Evolutionary conservation across 2,888 invertebrate genomes (phyloP), one percentile per base, ranked within the genome.

Genomic region (Prenolepis imparis): DNA sequence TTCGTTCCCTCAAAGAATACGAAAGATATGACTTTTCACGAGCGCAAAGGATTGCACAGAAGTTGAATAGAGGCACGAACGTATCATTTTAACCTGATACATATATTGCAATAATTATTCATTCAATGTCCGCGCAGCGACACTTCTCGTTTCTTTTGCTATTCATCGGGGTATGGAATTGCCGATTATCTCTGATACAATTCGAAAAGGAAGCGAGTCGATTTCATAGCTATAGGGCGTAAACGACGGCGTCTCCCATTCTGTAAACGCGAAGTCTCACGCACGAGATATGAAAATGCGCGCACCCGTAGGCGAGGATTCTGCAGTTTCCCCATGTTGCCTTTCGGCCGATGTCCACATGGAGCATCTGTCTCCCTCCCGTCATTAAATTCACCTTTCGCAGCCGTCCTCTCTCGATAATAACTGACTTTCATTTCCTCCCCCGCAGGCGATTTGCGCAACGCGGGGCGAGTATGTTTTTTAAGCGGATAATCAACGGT

Each of bases 371-470:
- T 84, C 80, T 83, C 63, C 32, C 59, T 39, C 48, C 36, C 36
- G 12, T 68, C 66, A 87, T 90, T 87, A 84, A 84, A 87, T 82
- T 86, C 85, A 87, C 84, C 87, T 86, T 72, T 87, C 86, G 89
- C 86, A 82, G 55, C 85, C 86, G 80, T 28, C 15, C 86, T 87
- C 86, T 84, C 84, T 74, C 83, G 85, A 88, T 90, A 89, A 87
- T 90, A 86, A 90, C 87, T 82, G 82, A 90, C 90, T 90, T 90
- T 90, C 89, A 86, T 89, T 90, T 89, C 89, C 89, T 89, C 85
- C 87, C 83, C 90, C 86, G 77, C 63, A 73, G 85, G 85, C 83
- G 72, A 48, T 83, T 63, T 73, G 18, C 5, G n/a, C 36, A 64
- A 39, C 75, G 64, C 28, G 61, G 36, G 63, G 21, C 74, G 21